Conservation (phyloP, 2,797 vertebrate genomes). For the Ispidina lecontei region DNA sequence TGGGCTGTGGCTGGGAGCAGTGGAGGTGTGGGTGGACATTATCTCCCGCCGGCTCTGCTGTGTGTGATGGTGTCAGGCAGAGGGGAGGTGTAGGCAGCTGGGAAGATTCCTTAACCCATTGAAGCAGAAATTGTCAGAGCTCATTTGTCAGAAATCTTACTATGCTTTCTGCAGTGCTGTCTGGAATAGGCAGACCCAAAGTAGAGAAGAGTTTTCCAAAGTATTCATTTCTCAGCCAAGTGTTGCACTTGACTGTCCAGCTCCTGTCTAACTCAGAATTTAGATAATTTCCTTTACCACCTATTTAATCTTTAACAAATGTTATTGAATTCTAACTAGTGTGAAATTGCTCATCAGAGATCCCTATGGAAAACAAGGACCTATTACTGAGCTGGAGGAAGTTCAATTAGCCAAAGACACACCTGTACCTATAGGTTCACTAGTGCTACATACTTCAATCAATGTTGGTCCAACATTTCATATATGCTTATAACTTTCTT, state of each 20-base stretch:
- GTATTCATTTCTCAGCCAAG: neutral
- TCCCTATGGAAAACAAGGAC: neutral
- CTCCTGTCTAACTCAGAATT: neutral
- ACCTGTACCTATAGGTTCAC: neutral
- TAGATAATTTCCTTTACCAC: neutral
- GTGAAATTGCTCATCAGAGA: neutral
- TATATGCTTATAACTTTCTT: neutral
- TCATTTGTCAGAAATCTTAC: neutral
- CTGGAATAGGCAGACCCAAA: neutral
- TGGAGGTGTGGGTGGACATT: fast-evolving
- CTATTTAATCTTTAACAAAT: neutral
- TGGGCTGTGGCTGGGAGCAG: neutral
- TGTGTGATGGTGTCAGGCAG: neutral
- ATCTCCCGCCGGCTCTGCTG: neutral
- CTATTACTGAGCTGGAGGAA: neutral
- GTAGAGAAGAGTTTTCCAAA: neutral
- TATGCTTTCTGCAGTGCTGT: neutral
- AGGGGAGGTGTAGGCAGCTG: neutral
- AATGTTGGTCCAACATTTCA: neutral
- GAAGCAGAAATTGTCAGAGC: neutral
- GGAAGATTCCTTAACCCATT: neutral
- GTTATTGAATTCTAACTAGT: neutral
- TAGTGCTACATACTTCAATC: neutral
- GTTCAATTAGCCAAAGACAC: neutral
- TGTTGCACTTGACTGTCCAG: neutral